Conservation (phyloP, 2,113 vertebrate species). For the Passerina amoena region DNA sequence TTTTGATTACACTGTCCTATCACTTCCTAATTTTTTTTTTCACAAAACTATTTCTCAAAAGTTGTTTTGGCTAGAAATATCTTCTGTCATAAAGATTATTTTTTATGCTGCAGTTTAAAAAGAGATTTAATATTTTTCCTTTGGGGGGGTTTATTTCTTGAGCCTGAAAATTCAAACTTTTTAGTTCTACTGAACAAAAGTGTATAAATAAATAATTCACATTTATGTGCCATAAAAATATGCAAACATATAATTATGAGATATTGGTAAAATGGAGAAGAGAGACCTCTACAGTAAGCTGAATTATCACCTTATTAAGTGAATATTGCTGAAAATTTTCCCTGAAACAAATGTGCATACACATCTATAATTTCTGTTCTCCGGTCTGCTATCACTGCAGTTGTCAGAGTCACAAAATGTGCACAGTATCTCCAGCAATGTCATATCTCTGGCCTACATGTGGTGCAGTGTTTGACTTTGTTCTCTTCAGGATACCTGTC, state of each 20-base stretch:
- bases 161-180: not conserved
- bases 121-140: not conserved
- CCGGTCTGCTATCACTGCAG: not conserved
- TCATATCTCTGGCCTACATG: not conserved
- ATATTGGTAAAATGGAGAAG: not conserved
- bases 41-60: not conserved
- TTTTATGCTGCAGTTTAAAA: not conserved
- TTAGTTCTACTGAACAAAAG: not conserved
- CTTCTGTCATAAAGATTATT: not conserved
- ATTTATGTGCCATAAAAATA: not conserved
- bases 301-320: not conserved
- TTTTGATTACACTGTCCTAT: not conserved
- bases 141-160: not conserved
- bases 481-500: slow-evolving; percentile 19
- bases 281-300: not conserved
- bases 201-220: not conserved
- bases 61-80: not conserved
- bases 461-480: slow-evolving; percentile 9
- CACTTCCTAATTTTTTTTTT: not conserved
- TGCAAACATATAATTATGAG: not conserved
- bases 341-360: not conserved
- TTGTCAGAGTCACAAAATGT: not conserved
- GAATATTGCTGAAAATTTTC: not conserved
- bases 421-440: not conserved
- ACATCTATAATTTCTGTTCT: not conserved